Percentiles rank a stretch among this genome's conserved stretches.
phyloP scores from a whole-genome alignment of 2,888 invertebrate species.

The Seira ritae region DNA sequence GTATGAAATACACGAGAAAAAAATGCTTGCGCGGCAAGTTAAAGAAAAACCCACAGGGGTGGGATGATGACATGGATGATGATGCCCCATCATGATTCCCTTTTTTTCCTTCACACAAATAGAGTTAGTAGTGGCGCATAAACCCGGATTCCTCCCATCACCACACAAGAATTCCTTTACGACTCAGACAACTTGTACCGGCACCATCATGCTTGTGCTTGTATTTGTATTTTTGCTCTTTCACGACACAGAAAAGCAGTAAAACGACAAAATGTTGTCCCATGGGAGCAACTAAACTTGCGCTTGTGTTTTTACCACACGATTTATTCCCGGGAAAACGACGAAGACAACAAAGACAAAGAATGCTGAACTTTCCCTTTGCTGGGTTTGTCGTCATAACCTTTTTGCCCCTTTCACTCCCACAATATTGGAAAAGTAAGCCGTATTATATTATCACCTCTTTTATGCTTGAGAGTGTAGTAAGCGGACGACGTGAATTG shows the following conservation, averaged over 20 bases:
- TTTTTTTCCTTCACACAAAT: neutral
- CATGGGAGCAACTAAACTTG: slow-evolving; percentile 70
- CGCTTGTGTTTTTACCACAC: slow-evolving; percentile 27
- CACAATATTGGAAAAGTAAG: too few relatives aligned
- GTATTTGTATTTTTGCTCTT: neutral
- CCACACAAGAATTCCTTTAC: neutral
- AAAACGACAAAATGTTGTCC: slow-evolving; percentile 70
- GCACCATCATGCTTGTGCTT: neutral
- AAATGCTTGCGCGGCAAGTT: neutral
- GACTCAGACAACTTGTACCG: neutral
- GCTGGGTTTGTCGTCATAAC: neutral
- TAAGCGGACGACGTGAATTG: too few relatives aligned
- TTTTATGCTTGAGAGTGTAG: too few relatives aligned
- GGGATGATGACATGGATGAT: neutral
- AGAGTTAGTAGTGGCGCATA: neutral
- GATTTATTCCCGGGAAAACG: neutral
- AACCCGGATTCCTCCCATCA: neutral
- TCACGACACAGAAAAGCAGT: slow-evolving; percentile 51
- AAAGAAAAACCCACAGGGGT: neutral
- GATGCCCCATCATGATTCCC: slow-evolving; percentile 7
- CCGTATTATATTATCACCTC: too few relatives aligned
- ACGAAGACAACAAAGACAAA: neutral
- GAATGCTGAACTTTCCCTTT: slow-evolving; percentile 47
- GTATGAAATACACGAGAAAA: neutral
- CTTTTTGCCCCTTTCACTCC: too few relatives aligned